These are phyloP conservation scores for Eupithecia dodoneata DNA, from an alignment of 2,888 invertebrate genomes.

Conservation along the genomic window DNA sequence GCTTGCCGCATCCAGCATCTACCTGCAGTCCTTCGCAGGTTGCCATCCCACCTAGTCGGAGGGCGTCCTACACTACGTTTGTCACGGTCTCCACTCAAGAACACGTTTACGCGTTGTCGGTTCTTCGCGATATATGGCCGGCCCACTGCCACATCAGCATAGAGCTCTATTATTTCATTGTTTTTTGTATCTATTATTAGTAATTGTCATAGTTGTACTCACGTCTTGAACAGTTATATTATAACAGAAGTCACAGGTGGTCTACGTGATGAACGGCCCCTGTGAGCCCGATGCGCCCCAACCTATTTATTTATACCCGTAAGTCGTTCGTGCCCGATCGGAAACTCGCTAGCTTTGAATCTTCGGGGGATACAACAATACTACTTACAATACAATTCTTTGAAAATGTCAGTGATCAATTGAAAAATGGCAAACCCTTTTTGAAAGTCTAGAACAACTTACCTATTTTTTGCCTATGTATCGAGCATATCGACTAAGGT, in stretches of 20 bases:
- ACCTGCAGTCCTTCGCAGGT: too few species aligned
- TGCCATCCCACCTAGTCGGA: too few species aligned
- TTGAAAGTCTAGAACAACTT: too few species aligned
- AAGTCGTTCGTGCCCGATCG: constrained; percentile 55
- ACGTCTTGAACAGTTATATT: background rate
- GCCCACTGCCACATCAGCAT: background rate
- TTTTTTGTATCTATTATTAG: background rate
- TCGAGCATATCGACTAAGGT: too few species aligned
- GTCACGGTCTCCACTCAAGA: too few species aligned
- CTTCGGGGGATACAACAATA: constrained; percentile 52
- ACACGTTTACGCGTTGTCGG: too few species aligned
- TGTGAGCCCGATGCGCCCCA: constrained; percentile 61
- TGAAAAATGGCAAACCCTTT: background rate
- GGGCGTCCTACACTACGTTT: too few species aligned
- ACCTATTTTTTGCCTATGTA: too few species aligned
- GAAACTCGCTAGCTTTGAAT: constrained; percentile 55
- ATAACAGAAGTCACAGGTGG: constrained; percentile 67
- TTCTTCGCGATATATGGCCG: too few species aligned
- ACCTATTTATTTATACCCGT: constrained; percentile 67
- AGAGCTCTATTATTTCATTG: background rate
- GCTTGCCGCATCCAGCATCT: too few species aligned
- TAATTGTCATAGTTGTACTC: background rate
- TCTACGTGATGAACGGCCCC: constrained; percentile 72
- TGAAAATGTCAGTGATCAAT: constrained; percentile 26
- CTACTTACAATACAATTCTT: constrained; percentile 38